Conservation (phyloP, 2,113 vertebrate species). For the Sisor rabdophorus region DNA sequence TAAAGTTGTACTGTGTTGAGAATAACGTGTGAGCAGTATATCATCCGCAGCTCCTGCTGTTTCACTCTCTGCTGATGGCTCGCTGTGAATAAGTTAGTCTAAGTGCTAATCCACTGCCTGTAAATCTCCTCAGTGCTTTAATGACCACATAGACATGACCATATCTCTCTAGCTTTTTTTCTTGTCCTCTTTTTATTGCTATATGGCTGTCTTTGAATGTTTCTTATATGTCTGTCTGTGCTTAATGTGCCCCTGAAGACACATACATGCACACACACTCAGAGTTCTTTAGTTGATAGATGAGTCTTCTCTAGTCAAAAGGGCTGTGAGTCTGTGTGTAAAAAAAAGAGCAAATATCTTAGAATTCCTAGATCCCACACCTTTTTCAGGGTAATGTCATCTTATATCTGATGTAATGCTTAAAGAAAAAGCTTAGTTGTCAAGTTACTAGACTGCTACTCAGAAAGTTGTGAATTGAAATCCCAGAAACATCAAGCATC, state of each 20-base stretch:
- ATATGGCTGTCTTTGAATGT: slow-evolving; percentile 72
- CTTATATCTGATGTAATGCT: not conserved
- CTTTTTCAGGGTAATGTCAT: not conserved
- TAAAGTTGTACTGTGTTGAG: not conserved
- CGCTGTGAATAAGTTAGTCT: slow-evolving; percentile 44
- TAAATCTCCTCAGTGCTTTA: slow-evolving; percentile 46
- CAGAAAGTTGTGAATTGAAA: too few relatives aligned
- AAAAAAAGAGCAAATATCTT: not conserved
- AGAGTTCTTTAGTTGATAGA: slow-evolving; percentile 39
- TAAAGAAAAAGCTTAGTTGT: not conserved
- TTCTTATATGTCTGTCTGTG: slow-evolving; percentile 88
- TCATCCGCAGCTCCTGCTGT: slow-evolving; percentile 26
- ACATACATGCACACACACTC: slow-evolving; percentile 31
- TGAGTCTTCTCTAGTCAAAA: slow-evolving; percentile 25
- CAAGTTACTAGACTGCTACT: too few relatives aligned
- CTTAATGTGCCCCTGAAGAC: slow-evolving; percentile 65
- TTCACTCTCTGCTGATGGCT: slow-evolving; percentile 35
- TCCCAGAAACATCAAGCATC: too few relatives aligned
- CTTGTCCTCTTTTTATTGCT: slow-evolving; percentile 3
- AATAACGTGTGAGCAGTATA: slow-evolving; percentile 30
- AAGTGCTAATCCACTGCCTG: slow-evolving; percentile 38
- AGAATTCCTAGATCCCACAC: slow-evolving; percentile 14
- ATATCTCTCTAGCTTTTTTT: slow-evolving; percentile 23
- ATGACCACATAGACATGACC: slow-evolving; percentile 31
- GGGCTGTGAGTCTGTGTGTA: not conserved